Evolutionary conservation across 2,888 invertebrate species (phyloP).

Genomic region (Drosophila anceps): DNA sequence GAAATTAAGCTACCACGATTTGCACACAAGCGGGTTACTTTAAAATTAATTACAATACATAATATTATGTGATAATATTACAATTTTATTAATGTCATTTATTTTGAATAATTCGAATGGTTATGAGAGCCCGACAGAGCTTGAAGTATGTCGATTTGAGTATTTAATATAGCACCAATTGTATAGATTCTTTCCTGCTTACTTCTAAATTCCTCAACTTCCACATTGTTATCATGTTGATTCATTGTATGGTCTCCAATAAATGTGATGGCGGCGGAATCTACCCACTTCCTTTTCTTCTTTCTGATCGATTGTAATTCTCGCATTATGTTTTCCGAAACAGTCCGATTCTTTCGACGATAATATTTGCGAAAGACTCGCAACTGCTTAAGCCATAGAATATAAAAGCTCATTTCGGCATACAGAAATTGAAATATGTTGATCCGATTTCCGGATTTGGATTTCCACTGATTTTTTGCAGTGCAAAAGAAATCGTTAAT

Average conservation of each 20-base stretch:
- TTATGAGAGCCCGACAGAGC: not conserved
- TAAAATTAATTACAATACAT: too few species aligned
- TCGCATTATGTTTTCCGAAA: conserved; percentile 46
- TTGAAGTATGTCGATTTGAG: conserved; percentile 47
- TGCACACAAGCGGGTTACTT: too few species aligned
- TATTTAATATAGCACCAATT: conserved; percentile 44
- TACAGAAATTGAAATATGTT: conserved; percentile 75
- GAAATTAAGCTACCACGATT: too few species aligned
- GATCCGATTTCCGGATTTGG: conserved; percentile 28
- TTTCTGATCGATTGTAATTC: conserved; percentile 16
- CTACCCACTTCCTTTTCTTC: not conserved
- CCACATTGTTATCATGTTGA: conserved; percentile 7
- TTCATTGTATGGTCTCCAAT: not conserved
- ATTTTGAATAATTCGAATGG: too few species aligned
- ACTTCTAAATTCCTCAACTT: conserved; percentile 14
- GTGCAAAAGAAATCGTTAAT: conserved; percentile 73
- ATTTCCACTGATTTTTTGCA: conserved; percentile 58
- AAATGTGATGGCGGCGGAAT: not conserved
- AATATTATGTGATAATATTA: too few species aligned
- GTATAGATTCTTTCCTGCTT: conserved; percentile 35
- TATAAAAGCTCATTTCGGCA: conserved; percentile 46
- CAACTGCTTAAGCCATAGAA: conserved; percentile 25
- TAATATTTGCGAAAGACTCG: conserved; percentile 44
- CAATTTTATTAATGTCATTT: not conserved
- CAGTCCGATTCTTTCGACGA: conserved; percentile 35